phyloP scores from a whole-genome alignment of 53 echinoderm and acorn worm species.

The Astropecten irregularis region DNA sequence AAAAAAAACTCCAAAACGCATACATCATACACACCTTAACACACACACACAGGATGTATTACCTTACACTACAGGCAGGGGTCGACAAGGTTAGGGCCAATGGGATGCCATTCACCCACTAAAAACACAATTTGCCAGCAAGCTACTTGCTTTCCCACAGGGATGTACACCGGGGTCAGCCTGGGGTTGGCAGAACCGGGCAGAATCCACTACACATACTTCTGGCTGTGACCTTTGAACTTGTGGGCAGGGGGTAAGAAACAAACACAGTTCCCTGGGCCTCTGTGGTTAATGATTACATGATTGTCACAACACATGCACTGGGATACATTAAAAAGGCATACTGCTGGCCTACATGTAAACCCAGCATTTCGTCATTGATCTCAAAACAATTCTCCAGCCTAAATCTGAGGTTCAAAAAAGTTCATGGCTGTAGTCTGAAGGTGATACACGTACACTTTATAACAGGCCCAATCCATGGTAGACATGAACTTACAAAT shows the following conservation, averaged over 20 bases:
- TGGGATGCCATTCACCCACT: conserved; percentile 57
- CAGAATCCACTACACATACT: conserved; percentile 43
- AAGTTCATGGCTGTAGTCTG: no score
- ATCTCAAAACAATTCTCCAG: no score
- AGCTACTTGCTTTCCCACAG: conserved; percentile 53
- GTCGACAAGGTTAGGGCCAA: conserved; percentile 39
- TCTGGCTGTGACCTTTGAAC: conserved; percentile 42
- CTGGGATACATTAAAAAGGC: neutral
- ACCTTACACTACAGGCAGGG: conserved; percentile 42
- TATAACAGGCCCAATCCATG: no score
- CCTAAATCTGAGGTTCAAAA: no score
- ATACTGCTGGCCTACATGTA: no score
- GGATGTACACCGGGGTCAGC: conserved; percentile 51
- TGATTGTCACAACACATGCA: conserved; percentile 30
- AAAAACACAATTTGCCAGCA: conserved; percentile 48
- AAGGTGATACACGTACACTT: no score
- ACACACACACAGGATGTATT: conserved; percentile 52
- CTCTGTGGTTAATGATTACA: conserved; percentile 50
- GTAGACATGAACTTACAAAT: no score
- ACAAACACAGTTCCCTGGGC: conserved; percentile 9
- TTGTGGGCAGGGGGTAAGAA: conserved; percentile 45
- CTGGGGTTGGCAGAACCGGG: conserved; percentile 3
- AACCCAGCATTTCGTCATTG: no score
- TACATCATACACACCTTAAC: neutral
- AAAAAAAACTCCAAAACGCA: neutral